phyloP scores from a whole-genome alignment of 2,888 invertebrate species.

The Chymomyza fuscimana region DNA sequence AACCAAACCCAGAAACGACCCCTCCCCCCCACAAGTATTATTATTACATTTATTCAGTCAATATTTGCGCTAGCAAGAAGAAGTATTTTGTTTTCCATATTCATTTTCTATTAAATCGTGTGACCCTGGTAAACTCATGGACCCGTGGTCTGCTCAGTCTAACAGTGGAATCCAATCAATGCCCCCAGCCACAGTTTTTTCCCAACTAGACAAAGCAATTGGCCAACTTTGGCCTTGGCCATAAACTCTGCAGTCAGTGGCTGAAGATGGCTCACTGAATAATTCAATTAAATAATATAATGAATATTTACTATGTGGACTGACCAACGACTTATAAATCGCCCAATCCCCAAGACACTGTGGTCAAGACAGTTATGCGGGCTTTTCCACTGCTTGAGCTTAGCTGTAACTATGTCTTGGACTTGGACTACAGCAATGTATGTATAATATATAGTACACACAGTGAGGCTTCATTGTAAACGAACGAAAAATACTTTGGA shows the following conservation, averaged over 20 bases:
- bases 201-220: neutral
- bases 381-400: slow-evolving; percentile 1
- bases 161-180: slow-evolving; percentile 9
- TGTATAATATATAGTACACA: no score
- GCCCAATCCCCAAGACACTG: neutral
- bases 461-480: no score
- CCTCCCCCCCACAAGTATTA: neutral
- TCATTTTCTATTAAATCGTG: neutral
- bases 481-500: no score
- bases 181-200: neutral
- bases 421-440: no score
- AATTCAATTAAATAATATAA: slow-evolving; percentile 72
- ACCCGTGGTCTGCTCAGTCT: neutral
- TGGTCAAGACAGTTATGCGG: slow-evolving; percentile 8
- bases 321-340: slow-evolving; percentile 36
- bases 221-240: slow-evolving; percentile 1
- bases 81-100: neutral
- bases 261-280: slow-evolving; percentile 45
- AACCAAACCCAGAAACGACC: neutral
- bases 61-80: neutral
- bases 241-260: slow-evolving; percentile 19
- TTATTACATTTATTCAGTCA: neutral
- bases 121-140: neutral
- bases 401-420: neutral
- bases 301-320: slow-evolving; percentile 59